Evolutionary conservation across 2,113 vertebrate genomes (phyloP).

Genomic region (Chunga burmeisteri): DNA sequence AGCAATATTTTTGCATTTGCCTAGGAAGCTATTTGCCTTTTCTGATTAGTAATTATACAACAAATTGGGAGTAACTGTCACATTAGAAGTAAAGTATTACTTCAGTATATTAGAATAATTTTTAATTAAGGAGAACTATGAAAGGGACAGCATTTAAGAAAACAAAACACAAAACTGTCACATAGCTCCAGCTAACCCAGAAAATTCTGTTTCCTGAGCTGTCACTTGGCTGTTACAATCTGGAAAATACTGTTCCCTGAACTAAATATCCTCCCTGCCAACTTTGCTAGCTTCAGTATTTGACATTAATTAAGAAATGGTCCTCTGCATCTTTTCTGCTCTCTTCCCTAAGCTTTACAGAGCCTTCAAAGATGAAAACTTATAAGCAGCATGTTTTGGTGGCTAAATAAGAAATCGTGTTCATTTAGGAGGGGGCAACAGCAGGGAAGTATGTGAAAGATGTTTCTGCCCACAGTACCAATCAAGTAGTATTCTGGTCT

Average conservation of each 20-base stretch:
- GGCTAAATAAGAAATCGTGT: not conserved
- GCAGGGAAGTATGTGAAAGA: not conserved
- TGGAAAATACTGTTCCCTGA: not conserved
- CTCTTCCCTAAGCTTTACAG: not conserved
- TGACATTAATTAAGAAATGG: not conserved
- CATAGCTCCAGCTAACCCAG: not conserved
- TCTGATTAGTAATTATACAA: not conserved
- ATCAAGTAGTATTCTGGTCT: not conserved
- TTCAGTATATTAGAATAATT: constrained; percentile 24
- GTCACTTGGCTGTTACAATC: not conserved
- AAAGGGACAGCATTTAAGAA: constrained; percentile 9
- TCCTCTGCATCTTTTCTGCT: not conserved
- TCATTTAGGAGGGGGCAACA: not conserved
- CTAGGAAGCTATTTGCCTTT: constrained; percentile 25
- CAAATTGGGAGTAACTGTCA: constrained; percentile 3
- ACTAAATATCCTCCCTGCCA: not conserved
- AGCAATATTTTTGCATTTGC: constrained; percentile 1
- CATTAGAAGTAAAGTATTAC: constrained; percentile 5
- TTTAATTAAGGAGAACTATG: constrained; percentile 26
- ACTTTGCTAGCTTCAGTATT: not conserved
- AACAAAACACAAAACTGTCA: not conserved
- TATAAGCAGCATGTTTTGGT: not conserved
- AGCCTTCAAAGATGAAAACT: not conserved
- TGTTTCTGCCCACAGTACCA: not conserved
- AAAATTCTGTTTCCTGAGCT: not conserved